Conservation (phyloP, 2,888 invertebrate species). For the Synanthedon vespiformis region DNA sequence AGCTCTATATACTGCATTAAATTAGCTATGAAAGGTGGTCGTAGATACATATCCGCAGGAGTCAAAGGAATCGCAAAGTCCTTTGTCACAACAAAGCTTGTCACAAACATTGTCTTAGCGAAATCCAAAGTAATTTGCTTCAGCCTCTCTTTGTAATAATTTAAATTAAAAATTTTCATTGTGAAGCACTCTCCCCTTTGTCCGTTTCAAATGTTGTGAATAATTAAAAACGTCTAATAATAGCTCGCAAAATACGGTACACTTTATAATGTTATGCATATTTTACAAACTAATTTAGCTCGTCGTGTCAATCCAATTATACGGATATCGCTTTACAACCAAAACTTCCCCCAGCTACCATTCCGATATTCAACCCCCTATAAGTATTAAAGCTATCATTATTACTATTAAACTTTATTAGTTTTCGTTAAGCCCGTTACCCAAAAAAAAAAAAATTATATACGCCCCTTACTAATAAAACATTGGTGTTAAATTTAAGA, state of each 20-base stretch:
- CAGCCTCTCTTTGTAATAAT: neutral
- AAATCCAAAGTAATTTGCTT: neutral
- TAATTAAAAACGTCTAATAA: constrained; percentile 38
- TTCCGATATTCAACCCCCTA: constrained; percentile 31
- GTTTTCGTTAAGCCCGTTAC: neutral
- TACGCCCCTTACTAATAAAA: no score
- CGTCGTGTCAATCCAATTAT: constrained; percentile 47
- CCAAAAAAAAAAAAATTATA: no score
- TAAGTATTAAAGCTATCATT: neutral
- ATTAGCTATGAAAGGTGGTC: no score
- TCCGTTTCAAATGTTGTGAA: constrained; percentile 13
- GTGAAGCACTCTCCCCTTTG: neutral
- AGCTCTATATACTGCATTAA: no score
- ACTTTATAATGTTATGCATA: constrained; percentile 45
- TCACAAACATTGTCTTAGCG: neutral
- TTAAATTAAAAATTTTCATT: neutral
- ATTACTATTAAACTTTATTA: neutral
- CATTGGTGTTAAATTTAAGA: no score
- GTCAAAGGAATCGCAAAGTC: neutral
- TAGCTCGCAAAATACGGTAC: constrained; percentile 17
- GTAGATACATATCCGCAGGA: neutral
- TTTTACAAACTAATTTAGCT: constrained; percentile 51
- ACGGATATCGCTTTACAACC: constrained; percentile 20
- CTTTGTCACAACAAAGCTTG: neutral
- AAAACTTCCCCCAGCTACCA: constrained; percentile 20